Percentiles rank a stretch among this genome's conserved stretches.
Conservation (phyloP, 2,113 vertebrate species). For the Isichthys henryi region DNA sequence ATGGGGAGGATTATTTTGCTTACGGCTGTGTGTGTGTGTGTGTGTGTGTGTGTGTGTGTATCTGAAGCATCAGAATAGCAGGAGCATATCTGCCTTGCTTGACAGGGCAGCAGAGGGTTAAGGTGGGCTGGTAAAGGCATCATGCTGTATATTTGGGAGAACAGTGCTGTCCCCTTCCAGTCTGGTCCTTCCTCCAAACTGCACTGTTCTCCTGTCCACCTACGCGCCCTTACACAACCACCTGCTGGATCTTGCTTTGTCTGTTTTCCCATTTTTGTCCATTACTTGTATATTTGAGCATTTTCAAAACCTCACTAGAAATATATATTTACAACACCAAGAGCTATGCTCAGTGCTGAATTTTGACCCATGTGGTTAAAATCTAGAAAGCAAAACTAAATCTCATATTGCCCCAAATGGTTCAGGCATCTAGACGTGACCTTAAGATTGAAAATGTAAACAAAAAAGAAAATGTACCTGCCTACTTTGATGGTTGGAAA, state of each 20-base stretch:
- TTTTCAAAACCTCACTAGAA: neutral
- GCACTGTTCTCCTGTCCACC: neutral
- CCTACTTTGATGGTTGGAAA: neutral
- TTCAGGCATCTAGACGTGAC: neutral
- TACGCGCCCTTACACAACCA: neutral
- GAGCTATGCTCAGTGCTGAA: neutral
- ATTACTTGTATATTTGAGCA: neutral
- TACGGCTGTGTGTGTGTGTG: slow-evolving; percentile 10
- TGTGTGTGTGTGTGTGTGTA: slow-evolving; percentile 28
- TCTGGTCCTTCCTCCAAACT: neutral
- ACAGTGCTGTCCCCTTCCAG: neutral
- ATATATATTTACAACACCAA: neutral
- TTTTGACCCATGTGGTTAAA: neutral
- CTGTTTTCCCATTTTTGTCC: neutral
- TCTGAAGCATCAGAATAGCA: slow-evolving; percentile 46
- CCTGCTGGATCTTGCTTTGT: neutral
- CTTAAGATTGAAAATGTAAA: neutral
- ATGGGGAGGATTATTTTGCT: slow-evolving; percentile 1
- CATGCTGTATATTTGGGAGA: neutral
- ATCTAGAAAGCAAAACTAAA: neutral
- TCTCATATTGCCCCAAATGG: neutral
- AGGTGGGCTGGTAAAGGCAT: neutral
- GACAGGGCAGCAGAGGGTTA: neutral
- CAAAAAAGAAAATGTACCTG: neutral
- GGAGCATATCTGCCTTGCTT: slow-evolving; percentile 19